A percentile compares a stretch with the other conserved stretches of the same genome.
phyloP scores from a whole-genome alignment of 1,140 invertebrate genomes.

The Meloidogyne chitwoodi region DNA sequence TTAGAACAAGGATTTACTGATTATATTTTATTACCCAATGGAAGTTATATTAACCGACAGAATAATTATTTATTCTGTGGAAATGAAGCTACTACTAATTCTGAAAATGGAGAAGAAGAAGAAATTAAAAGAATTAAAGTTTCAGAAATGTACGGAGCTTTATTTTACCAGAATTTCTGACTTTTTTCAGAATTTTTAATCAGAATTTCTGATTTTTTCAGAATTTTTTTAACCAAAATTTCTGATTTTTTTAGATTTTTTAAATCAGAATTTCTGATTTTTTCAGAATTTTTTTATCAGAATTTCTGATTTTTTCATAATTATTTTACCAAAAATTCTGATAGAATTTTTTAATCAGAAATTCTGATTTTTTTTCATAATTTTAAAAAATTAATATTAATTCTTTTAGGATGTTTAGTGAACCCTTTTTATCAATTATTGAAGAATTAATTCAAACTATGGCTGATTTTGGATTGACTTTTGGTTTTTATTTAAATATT shows the following conservation, averaged over 20 bases:
- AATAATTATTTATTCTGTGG: not conserved
- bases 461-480: slow-evolving; percentile 27
- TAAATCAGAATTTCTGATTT: too few relatives aligned
- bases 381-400: too few relatives aligned
- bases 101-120: not conserved
- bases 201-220: too few relatives aligned
- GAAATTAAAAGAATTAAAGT: not conserved
- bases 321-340: too few relatives aligned
- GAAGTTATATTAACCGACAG: slow-evolving; percentile 25
- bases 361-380: too few relatives aligned
- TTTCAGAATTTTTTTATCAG: too few relatives aligned
- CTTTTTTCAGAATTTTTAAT: too few relatives aligned
- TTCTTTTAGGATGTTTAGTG: slow-evolving; percentile 31
- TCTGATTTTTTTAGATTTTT: too few relatives aligned
- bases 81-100: not conserved
- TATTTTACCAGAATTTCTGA: too few relatives aligned
- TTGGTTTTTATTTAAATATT: slow-evolving; percentile 10
- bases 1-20: slow-evolving; percentile 43
- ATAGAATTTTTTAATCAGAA: too few relatives aligned
- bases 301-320: too few relatives aligned
- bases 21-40: slow-evolving; percentile 43
- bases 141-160: not conserved
- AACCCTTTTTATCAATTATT: slow-evolving; percentile 31
- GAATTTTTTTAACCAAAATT: too few relatives aligned
- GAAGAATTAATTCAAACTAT: slow-evolving; percentile 30